Base-by-base conservation (phyloP, 2,113 vertebrate species). In the Bubalus kerabau region DNA sequence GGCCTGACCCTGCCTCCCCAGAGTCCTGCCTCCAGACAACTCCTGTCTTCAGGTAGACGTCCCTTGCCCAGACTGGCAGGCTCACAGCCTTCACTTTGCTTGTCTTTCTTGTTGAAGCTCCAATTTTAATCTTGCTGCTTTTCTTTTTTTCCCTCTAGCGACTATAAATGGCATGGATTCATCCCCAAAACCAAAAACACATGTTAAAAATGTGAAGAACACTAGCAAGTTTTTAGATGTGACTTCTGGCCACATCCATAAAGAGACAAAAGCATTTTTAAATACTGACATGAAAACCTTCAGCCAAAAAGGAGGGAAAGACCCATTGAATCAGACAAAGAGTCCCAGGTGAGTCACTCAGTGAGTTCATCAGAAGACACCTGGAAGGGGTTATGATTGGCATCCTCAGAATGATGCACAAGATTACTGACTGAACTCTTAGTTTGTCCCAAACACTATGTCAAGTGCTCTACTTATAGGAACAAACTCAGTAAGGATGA, bases 221-320 rank as follows among this genome's bases (percentile, higher is more conserved):
- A n/a, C 48, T 0, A 52, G 76, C n/a, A 90, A 46, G 23, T 94
- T 97, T 89, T 9, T 85, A 59, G 91, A 97, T 6, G 57, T 52
- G 19, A 91, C 81, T 40, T 92, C 95, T 7, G 92, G 74, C 36
- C 32, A 98, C 14, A 36, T 83, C 32, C 4, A n/a, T 54, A 62
- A 78, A 43, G 96, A 98, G 24, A 59, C 92, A 16, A 97, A 93
- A 32, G 87, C 97, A 87, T 93, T 98, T 87, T 98, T 98, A 59
- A 99, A 99, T 54, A 99, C 98, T 24, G 97, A 98, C 2, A 46
- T 93, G 19, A 98, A 99, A 98, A 96, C 87, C 0, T 98, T 98
- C 5, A 97, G 98, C 97, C 98, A 98, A 94, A 98, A 99, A 94
- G 98, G 98, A 54, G 21, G 7, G 7, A 98, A 97, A 97, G 32